A percentile compares a stretch with the other conserved stretches of the same genome.
Evolutionary conservation across 2,797 vertebrate species (phyloP).

Genomic region (Orestias chungarensis): DNA sequence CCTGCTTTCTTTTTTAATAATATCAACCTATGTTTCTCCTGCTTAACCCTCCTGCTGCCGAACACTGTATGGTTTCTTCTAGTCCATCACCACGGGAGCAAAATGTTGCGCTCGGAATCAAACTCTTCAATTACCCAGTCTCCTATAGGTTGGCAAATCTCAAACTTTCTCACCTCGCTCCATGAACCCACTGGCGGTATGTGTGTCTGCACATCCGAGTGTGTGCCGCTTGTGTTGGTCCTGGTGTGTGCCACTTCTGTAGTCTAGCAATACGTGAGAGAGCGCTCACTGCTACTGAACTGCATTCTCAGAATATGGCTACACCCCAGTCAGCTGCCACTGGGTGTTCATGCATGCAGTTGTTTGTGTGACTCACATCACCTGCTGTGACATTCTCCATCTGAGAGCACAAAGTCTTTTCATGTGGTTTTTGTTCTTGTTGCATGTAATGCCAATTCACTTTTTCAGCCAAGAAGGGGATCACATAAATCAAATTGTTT

Average conservation of each 20-base stretch:
- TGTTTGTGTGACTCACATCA: slow-evolving; percentile 59
- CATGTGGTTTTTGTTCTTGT: slow-evolving; percentile 9
- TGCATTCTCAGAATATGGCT: slow-evolving; percentile 50
- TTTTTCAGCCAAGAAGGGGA: slow-evolving; percentile 36
- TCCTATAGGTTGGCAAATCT: slow-evolving; percentile 99
- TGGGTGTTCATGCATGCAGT: slow-evolving; percentile 74
- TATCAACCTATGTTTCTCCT: slow-evolving; percentile 80
- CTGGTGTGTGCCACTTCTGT: slow-evolving; percentile 46
- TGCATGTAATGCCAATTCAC: slow-evolving; percentile 37
- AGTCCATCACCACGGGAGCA: slow-evolving; percentile 99
- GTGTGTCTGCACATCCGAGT: slow-evolving; percentile 81
- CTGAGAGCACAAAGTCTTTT: background rate
- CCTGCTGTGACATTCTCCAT: slow-evolving; percentile 25
- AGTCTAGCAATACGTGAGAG: slow-evolving; percentile 45
- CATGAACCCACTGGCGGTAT: slow-evolving; percentile 85
- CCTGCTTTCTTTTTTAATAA: slow-evolving; percentile 52
- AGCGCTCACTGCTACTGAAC: slow-evolving; percentile 64
- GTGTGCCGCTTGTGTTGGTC: slow-evolving; percentile 69
- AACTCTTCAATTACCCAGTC: slow-evolving; percentile 99
- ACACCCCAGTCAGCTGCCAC: slow-evolving; percentile 41
- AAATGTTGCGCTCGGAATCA: slow-evolving; percentile 99
- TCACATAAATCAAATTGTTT: background rate
- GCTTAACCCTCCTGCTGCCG: slow-evolving; percentile 80
- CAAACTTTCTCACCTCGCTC: slow-evolving; percentile 90
- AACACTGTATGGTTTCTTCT: slow-evolving; percentile 92